Evolutionary conservation across 2,113 vertebrate species (phyloP).

Genomic region (Pogonocichla stellata): DNA sequence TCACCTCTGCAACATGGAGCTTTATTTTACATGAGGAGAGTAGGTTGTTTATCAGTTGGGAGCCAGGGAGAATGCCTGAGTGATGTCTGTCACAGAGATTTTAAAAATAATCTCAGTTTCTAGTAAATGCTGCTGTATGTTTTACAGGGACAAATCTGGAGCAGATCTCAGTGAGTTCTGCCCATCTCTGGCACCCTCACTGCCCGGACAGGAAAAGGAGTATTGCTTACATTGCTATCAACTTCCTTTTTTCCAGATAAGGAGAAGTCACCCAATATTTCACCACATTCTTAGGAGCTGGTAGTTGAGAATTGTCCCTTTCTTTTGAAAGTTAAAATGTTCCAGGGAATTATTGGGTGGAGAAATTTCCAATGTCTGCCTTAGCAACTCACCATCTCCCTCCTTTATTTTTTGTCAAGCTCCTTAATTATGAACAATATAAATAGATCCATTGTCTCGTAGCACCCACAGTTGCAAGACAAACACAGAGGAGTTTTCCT

Average conservation of each 20-base stretch:
- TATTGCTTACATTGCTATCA: not conserved
- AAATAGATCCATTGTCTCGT: not conserved
- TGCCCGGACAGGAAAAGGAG: not conserved
- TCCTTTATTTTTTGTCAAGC: not conserved
- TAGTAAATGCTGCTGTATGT: not conserved
- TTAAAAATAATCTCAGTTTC: not conserved
- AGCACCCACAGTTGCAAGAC: not conserved
- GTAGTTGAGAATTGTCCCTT: not conserved
- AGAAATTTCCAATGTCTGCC: not conserved
- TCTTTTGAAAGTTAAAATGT: not conserved
- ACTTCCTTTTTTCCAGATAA: not conserved
- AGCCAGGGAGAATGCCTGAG: not conserved
- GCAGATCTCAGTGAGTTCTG: not conserved
- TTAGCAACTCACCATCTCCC: not conserved
- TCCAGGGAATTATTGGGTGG: not conserved
- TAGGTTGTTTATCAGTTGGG: not conserved
- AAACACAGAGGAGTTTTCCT: not conserved
- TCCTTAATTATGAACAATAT: not conserved
- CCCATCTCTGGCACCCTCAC: not conserved
- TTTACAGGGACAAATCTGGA: not conserved
- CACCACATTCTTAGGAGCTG: not conserved
- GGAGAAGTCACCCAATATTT: not conserved
- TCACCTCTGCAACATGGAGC: not conserved
- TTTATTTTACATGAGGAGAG: not conserved
- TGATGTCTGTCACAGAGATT: not conserved